Evolutionary conservation across 2,797 vertebrate species (phyloP).

Genomic region (Trachurus trachurus): DNA sequence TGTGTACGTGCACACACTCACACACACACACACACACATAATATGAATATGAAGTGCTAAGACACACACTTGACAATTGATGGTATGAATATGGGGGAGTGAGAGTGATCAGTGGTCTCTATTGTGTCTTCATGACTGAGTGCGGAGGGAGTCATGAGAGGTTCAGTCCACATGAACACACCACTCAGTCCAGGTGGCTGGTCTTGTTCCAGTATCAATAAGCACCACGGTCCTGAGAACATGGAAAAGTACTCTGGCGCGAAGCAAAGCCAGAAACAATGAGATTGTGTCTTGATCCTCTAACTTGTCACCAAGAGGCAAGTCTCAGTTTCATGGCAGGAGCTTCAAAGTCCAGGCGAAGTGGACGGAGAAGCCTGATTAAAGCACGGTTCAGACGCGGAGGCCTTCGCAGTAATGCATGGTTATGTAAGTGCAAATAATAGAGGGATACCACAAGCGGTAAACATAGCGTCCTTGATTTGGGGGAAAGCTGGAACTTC

Average conservation of each 20-base stretch:
- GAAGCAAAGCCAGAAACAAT: conserved; percentile 33
- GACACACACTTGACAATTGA: conserved; percentile 8
- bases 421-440: conserved; percentile 62
- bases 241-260: conserved; percentile 56
- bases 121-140: conserved; percentile 21
- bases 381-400: conserved; percentile 35
- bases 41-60: conserved; percentile 2
- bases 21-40: neutral
- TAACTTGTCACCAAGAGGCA: conserved; percentile 20
- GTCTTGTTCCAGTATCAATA: conserved; percentile 37
- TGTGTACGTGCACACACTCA: neutral
- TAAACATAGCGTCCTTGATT: conserved; percentile 56
- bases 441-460: conserved; percentile 40
- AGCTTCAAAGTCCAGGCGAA: conserved; percentile 40
- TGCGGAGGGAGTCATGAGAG: conserved; percentile 21
- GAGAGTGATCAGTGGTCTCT: conserved; percentile 20
- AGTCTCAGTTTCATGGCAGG: neutral
- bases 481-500: conserved; percentile 48
- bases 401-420: conserved; percentile 35
- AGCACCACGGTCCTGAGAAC: conserved; percentile 42
- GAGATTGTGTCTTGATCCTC: conserved; percentile 45
- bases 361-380: conserved; percentile 37
- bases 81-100: conserved; percentile 29
- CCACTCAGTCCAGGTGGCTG: conserved; percentile 45
- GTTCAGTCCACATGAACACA: conserved; percentile 37